phyloP scores from a whole-genome alignment of 2,113 vertebrate genomes.

The Haliaeetus leucogaster region DNA sequence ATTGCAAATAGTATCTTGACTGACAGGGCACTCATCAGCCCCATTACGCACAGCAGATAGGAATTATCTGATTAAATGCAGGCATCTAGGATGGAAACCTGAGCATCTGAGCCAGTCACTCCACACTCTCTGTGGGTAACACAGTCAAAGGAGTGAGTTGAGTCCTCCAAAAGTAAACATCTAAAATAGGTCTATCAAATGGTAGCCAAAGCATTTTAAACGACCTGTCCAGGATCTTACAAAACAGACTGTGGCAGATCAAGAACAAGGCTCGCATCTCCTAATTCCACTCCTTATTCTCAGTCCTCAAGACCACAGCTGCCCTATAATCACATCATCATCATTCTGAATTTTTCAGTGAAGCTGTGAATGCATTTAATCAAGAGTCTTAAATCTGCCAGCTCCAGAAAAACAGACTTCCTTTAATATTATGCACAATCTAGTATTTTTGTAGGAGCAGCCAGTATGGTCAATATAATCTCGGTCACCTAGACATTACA shows the following conservation, averaged over 20 bases:
- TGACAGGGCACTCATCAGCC: neutral
- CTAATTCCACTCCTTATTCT: neutral
- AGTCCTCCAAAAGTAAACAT: neutral
- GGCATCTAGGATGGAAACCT: neutral
- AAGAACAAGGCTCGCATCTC: neutral
- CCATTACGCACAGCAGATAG: neutral
- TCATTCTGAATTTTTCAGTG: neutral
- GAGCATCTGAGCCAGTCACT: neutral
- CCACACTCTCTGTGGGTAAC: neutral
- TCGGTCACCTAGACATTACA: neutral
- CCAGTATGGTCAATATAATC: neutral
- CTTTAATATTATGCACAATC: neutral
- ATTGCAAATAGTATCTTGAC: neutral
- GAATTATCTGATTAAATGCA: neutral
- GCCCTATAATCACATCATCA: neutral
- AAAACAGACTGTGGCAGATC: neutral
- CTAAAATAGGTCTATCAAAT: neutral
- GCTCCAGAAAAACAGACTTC: neutral
- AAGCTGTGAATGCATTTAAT: conserved; percentile 10
- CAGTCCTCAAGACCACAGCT: neutral
- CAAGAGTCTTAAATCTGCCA: neutral
- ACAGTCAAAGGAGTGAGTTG: neutral
- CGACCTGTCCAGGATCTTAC: neutral
- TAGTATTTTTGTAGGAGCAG: neutral
- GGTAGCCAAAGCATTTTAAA: neutral